Conservation (phyloP, 2,888 invertebrate species). For the Teleogryllus oceanicus region DNA sequence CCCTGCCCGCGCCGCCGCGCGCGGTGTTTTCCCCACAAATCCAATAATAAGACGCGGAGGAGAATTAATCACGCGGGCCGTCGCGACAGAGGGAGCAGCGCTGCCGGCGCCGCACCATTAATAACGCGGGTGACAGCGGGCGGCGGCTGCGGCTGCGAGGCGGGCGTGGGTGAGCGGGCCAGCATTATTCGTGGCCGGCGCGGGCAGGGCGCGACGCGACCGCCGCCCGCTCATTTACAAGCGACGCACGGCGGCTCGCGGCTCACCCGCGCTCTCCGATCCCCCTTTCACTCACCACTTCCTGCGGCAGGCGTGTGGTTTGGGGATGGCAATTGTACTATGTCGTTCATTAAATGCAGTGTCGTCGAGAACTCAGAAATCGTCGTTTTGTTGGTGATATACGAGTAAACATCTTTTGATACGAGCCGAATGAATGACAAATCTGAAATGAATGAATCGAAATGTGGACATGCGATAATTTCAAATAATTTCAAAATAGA, state of each 20-base stretch:
- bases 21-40: conserved; percentile 18
- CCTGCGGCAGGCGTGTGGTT: no score
- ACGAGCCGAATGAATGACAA: no score
- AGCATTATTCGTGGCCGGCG: not conserved
- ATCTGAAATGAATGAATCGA: no score
- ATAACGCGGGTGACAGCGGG: conserved; percentile 11
- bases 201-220: not conserved
- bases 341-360: no score
- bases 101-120: not conserved
- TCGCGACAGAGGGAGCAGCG: not conserved
- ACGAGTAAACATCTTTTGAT: no score
- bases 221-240: not conserved
- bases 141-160: not conserved
- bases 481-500: no score
- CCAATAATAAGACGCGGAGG: not conserved
- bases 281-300: no score
- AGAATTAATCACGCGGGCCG: not conserved
- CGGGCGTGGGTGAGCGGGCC: not conserved
- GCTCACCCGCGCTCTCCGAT: not conserved
- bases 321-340: no score
- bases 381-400: no score
- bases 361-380: no score
- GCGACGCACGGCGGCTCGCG: not conserved
- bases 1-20: no score
- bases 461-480: no score